These are phyloP conservation scores for Machimus atricapillus DNA, from an alignment of 2,888 invertebrate species.

Conservation along the genomic window DNA sequence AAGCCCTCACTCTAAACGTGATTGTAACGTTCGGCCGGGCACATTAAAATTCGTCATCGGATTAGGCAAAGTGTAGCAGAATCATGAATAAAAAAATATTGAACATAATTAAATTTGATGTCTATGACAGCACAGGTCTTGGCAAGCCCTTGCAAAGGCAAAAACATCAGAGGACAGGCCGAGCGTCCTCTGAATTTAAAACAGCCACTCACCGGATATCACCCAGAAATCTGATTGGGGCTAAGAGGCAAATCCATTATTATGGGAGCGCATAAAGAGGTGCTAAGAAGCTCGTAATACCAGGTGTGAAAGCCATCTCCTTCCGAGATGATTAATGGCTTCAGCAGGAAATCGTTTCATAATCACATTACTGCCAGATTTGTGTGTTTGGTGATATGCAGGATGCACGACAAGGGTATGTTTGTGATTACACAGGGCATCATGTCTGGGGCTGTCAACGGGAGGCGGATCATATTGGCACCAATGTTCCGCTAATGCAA, in stretches of 20 bases:
- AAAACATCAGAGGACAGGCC: slow-evolving; percentile 3
- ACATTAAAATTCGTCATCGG: slow-evolving; percentile 45
- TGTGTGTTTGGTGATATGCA: not conserved
- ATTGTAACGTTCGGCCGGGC: slow-evolving; percentile 42
- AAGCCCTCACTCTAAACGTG: slow-evolving; percentile 40
- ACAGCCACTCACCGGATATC: slow-evolving; percentile 8
- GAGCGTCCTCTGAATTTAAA: slow-evolving; percentile 5
- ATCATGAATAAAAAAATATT: slow-evolving; percentile 26
- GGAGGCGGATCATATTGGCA: not conserved
- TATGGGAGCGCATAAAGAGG: not conserved
- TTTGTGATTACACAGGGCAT: not conserved
- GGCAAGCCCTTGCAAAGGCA: not conserved
- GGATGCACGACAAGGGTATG: not conserved
- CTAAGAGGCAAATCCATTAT: slow-evolving; percentile 8
- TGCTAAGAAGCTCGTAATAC: slow-evolving; percentile 18
- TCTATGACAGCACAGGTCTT: not conserved
- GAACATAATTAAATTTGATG: slow-evolving; percentile 44
- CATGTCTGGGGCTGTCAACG: not conserved
- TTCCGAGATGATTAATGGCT: slow-evolving; percentile 6
- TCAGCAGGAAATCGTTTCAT: not conserved
- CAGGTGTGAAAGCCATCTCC: slow-evolving; percentile 17
- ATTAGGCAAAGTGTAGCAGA: slow-evolving; percentile 39
- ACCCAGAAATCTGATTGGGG: slow-evolving; percentile 18
- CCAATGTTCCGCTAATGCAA: not conserved
- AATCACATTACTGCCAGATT: not conserved